These are phyloP conservation scores for Ricordea florida DNA, from an alignment of 92 coral and sea anemone species.

Conservation along the genomic window DNA sequence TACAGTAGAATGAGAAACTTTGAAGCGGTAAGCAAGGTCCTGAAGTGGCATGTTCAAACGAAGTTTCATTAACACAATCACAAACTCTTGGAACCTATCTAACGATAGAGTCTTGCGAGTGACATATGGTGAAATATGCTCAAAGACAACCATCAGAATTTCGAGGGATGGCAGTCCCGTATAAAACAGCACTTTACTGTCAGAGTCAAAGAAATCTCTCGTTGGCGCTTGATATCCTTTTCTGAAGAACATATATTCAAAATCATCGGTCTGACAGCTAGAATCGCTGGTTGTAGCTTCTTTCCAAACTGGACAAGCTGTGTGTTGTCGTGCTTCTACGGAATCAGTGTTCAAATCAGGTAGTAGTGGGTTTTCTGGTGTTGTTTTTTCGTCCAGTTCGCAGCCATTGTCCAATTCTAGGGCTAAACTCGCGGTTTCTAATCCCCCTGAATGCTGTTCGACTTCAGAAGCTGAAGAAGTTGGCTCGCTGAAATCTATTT, in stretches of 20 bases:
- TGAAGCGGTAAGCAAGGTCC: constrained; percentile 34
- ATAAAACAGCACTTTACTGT: constrained; percentile 37
- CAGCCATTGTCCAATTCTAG: too few relatives aligned
- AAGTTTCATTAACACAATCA: constrained; percentile 24
- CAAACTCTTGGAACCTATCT: constrained; percentile 18
- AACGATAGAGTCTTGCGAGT: constrained; percentile 3
- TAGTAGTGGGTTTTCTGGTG: too few relatives aligned
- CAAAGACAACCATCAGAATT: constrained; percentile 35
- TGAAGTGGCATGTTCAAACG: constrained; percentile 13
- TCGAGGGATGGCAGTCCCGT: constrained; percentile 39
- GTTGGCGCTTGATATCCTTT: constrained; percentile 14
- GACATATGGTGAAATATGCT: constrained; percentile 34
- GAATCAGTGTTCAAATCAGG: too few relatives aligned
- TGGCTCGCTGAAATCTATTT: too few relatives aligned
- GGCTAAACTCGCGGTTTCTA: too few relatives aligned
- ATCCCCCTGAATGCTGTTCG: too few relatives aligned
- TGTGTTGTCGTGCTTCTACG: too few relatives aligned
- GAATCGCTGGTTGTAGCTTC: constrained; percentile 22
- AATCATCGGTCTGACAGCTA: constrained; percentile 40
- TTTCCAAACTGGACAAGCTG: too few relatives aligned
- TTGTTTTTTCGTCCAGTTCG: too few relatives aligned
- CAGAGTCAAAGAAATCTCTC: constrained; percentile 28
- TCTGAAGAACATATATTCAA: constrained; percentile 28
- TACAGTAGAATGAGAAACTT: constrained; percentile 17
- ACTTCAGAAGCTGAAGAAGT: too few relatives aligned